Conservation (phyloP, 2,888 invertebrate genomes). For the Tridacna crocea region DNA sequence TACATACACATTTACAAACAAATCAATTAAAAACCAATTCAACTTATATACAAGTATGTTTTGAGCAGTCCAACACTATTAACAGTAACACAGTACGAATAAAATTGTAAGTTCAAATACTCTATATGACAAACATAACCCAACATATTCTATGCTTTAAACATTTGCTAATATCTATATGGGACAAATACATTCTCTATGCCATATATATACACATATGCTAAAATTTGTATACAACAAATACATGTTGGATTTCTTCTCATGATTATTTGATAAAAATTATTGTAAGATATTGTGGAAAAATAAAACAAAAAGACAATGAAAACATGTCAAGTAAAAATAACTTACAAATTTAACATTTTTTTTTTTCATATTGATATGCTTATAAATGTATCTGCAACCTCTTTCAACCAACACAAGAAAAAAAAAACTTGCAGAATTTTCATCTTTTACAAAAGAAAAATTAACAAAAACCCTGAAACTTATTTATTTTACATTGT, state of each 20-base stretch:
- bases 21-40: too few relatives aligned
- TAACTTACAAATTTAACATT: neutral
- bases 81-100: slow-evolving; percentile 17
- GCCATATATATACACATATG: neutral
- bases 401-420: neutral
- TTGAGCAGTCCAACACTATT: slow-evolving; percentile 24
- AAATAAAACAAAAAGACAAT: neutral
- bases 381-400: neutral
- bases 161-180: neutral
- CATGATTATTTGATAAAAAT: slow-evolving; percentile 14
- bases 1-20: too few relatives aligned
- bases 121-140: slow-evolving; percentile 24
- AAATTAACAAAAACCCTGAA: neutral
- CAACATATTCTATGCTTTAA: neutral
- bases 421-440: neutral
- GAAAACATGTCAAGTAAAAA: neutral
- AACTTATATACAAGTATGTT: too few relatives aligned
- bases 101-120: slow-evolving; percentile 29
- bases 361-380: neutral
- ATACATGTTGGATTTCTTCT: slow-evolving; percentile 18
- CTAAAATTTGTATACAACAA: neutral
- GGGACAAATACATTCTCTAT: neutral
- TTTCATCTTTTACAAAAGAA: neutral
- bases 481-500: neutral
- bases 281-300: slow-evolving; percentile 19